Base-by-base conservation (phyloP, 2,797 vertebrate species). In the Syngnathus rostellatus region DNA sequence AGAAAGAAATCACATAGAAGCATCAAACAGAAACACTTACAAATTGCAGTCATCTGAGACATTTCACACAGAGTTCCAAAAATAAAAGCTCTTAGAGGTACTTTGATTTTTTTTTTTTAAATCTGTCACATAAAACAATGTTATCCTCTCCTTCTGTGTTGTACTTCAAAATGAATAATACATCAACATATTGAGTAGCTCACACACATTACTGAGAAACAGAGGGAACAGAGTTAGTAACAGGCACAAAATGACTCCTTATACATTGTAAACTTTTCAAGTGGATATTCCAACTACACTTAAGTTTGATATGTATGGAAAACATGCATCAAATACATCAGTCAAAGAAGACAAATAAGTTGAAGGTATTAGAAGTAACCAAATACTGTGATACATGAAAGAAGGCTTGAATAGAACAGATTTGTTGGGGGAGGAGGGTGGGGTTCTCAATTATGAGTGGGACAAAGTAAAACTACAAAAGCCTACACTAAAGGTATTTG, bases 21-120 rank as follows among this genome's bases (percentile, higher is more conserved):
- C 88, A 83, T 87, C 80, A 68, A 37, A 57, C 55, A 63, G 81
- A 31, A 76, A 84, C 70, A 25, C 71, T 75, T 74, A 81, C 72
- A 78, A 83, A 85, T 78, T 11, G 82, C 87, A 88, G 83, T 84
- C 87, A 81, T 87, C 81, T 68, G 77, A 79, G 70, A 81, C 64
- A 74, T 77, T 73, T 84, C 77, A 82, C 77, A 76, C 72, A 72
- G 55, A 74, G 68, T 77, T 85, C 73, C 77, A 87, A 86, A 87
- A 86, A 84, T 82, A 85, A 85, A 85, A 83, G 70, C 80, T 89
- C 79, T 87, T 75, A 67, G 83, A 88, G 78, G 84, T 83, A 80
- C 77, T 81, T 65, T 17, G 23, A 23, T 41, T 45, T 3, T 40
- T 8, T 41, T 21, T 23, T 41, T 61, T 61, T 53, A 8, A 31